Percentiles rank a stretch among this genome's conserved stretches.
Conservation (phyloP, 2,113 vertebrate genomes). For the Percina caprodes region DNA sequence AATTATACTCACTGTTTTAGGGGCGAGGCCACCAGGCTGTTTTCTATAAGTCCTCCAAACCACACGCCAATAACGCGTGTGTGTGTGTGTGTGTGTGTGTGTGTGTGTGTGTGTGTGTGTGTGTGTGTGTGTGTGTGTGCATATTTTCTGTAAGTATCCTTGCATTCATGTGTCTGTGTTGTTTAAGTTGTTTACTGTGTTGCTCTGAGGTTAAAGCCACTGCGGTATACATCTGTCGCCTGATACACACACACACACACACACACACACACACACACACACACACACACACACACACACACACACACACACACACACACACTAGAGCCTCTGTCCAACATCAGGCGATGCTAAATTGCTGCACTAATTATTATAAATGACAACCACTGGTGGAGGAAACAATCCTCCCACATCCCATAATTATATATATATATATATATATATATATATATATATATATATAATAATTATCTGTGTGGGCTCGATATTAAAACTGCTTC, state of each 20-base stretch:
- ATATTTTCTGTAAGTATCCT: constrained; percentile 2
- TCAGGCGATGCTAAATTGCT: constrained; percentile 48
- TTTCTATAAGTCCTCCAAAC: no score
- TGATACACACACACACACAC: constrained; percentile 9
- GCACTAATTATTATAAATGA: constrained; percentile 66
- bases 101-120: background rate
- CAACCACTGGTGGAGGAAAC: constrained; percentile 65
- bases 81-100: constrained; percentile 1
- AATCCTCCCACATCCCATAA: constrained; percentile 58
- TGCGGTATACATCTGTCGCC: constrained; percentile 61
- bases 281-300: constrained; percentile 12
- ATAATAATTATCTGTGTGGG: no score
- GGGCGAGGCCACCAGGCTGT: no score
- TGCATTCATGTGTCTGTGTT: constrained; percentile 7
- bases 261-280: constrained; percentile 39
- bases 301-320: constrained; percentile 25
- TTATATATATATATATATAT: no score
- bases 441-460: no score
- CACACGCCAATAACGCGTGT: no score
- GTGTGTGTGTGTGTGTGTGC: no score
- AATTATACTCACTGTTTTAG: no score
- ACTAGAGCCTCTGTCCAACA: constrained; percentile 45
- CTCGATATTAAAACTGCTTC: constrained; percentile 41
- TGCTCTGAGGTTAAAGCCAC: constrained; percentile 39
- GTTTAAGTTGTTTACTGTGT: constrained; percentile 48